A percentile compares a stretch with the other conserved stretches of the same genome.
These are phyloP conservation scores for Cromileptes altivelis DNA, from an alignment of 2,113 vertebrate species.

Conservation along the genomic window DNA sequence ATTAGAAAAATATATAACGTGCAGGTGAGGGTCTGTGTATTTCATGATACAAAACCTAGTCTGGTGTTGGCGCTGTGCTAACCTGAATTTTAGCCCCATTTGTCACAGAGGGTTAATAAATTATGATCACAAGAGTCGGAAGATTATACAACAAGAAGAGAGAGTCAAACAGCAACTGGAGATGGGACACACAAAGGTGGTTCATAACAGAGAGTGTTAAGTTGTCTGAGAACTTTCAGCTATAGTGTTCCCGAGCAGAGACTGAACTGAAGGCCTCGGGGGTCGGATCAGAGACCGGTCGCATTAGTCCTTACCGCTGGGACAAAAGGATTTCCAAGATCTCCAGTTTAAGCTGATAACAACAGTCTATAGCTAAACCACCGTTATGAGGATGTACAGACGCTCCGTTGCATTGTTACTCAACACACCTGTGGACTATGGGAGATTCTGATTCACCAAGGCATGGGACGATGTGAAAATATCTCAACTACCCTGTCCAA, in stretches of 20 bases:
- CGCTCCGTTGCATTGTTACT: slow-evolving; percentile 41
- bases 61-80: neutral
- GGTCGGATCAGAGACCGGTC: slow-evolving; percentile 22
- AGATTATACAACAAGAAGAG: neutral
- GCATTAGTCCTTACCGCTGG: slow-evolving; percentile 16
- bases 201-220: slow-evolving; percentile 3
- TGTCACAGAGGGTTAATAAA: slow-evolving; percentile 18
- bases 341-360: slow-evolving; percentile 67
- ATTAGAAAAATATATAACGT: slow-evolving; percentile 24
- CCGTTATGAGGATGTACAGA: slow-evolving; percentile 58
- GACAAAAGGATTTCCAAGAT: slow-evolving; percentile 60
- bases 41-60: slow-evolving; percentile 10
- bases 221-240: slow-evolving; percentile 34
- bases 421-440: slow-evolving; percentile 14
- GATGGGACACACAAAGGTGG: neutral
- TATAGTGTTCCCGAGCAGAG: slow-evolving; percentile 13
- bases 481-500: neutral
- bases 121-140: slow-evolving; percentile 16
- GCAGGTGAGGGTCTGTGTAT: neutral
- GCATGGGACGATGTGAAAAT: neutral
- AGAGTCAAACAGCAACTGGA: neutral
- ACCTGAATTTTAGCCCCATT: neutral
- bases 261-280: slow-evolving; percentile 23
- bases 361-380: slow-evolving; percentile 52
- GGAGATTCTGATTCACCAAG: neutral